Conservation (phyloP, 1,140 invertebrate species). For the Periplaneta americana region DNA sequence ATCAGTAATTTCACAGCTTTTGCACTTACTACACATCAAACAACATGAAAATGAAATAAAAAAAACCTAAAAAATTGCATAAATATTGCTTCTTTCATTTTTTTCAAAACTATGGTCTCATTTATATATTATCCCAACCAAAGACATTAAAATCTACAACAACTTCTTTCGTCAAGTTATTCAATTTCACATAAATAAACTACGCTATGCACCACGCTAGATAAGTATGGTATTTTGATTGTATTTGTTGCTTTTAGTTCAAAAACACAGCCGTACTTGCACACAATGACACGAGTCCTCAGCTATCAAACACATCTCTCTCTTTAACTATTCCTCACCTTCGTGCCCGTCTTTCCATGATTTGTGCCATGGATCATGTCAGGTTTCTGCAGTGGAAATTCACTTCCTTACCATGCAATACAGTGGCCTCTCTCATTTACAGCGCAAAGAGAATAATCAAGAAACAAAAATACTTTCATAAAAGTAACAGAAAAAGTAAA, state of each 20-base stretch:
- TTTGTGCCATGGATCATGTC: background rate
- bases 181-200: background rate
- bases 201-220: background rate
- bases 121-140: background rate
- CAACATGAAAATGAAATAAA: too few relatives aligned
- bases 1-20: too few relatives aligned
- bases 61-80: too few relatives aligned
- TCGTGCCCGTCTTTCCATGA: background rate
- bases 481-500: background rate
- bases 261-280: background rate
- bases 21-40: too few relatives aligned
- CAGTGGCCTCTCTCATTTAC: constrained; percentile 3
- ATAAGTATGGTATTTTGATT: background rate
- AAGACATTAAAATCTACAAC: background rate
- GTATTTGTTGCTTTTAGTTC: background rate
- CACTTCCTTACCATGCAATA: background rate
- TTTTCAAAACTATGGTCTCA: too few relatives aligned
- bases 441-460: constrained; percentile 1
- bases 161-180: background rate
- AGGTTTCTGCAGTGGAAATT: background rate
- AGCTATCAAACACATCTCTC: background rate
- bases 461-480: constrained; percentile 4
- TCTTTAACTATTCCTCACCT: background rate
- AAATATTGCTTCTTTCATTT: too few relatives aligned
- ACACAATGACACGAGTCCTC: background rate